Evolutionary conservation across 2,113 vertebrate genomes (phyloP).

Genomic region (Odocoileus virginianus): DNA sequence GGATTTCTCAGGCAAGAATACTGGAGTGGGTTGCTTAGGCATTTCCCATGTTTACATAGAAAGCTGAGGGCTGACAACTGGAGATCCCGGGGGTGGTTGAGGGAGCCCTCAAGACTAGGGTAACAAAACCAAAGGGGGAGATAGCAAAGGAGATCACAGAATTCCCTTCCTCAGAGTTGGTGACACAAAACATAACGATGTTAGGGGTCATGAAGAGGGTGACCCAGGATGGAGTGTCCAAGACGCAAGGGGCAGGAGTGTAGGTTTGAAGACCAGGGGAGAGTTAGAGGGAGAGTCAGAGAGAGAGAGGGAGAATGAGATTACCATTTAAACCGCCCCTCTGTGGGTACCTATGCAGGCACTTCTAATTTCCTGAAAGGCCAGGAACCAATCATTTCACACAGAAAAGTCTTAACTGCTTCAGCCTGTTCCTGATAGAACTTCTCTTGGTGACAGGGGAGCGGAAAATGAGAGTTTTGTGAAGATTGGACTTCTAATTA

Average conservation of each 20-base stretch:
- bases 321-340: neutral
- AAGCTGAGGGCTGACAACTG: too few species aligned
- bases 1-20: neutral
- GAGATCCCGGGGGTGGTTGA: neutral
- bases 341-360: neutral
- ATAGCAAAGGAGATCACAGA: neutral
- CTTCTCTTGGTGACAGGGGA: neutral
- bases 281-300: neutral
- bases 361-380: neutral
- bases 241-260: neutral
- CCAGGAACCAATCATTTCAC: neutral
- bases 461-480: neutral
- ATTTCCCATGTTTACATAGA: neutral
- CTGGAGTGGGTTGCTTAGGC: neutral
- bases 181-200: neutral
- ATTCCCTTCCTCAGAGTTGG: neutral
- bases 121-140: neutral
- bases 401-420: neutral
- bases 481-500: neutral
- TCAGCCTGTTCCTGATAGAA: neutral
- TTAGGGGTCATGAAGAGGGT: neutral
- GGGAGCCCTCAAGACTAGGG: neutral
- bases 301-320: neutral
- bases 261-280: neutral
- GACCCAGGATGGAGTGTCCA: neutral